These are phyloP conservation scores for Polyommatus iphigenia DNA, from an alignment of 2,888 invertebrate species.

Conservation along the genomic window DNA sequence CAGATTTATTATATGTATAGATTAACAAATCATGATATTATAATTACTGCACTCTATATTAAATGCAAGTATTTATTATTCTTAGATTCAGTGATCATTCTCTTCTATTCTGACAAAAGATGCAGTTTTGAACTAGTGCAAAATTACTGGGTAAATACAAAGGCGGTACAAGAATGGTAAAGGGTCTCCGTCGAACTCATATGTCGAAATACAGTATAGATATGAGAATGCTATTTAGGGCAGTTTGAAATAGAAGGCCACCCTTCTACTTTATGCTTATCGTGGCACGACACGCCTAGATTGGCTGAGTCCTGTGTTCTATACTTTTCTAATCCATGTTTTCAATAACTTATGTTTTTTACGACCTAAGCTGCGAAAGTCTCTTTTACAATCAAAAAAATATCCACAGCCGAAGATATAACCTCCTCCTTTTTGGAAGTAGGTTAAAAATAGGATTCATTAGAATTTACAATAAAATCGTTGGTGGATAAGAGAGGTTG, in stretches of 20 bases:
- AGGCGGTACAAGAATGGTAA: background rate
- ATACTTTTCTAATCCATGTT: background rate
- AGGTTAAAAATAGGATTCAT: background rate
- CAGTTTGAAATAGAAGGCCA: conserved; percentile 19
- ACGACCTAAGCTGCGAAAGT: background rate
- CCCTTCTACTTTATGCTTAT: conserved; percentile 19
- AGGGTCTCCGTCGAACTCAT: background rate
- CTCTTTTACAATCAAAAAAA: background rate
- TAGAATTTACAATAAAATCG: background rate
- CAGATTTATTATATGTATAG: too few species aligned
- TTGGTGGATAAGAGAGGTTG: too few species aligned
- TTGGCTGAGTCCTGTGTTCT: background rate
- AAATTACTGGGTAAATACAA: background rate
- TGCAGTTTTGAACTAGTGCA: background rate
- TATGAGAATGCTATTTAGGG: conserved; percentile 24
- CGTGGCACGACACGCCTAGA: conserved; percentile 11
- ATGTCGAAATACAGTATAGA: conserved; percentile 15
- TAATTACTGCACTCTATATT: too few species aligned
- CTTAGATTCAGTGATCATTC: too few species aligned
- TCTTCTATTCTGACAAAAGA: too few species aligned
- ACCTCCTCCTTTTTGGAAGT: too few species aligned
- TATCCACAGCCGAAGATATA: too few species aligned
- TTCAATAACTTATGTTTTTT: conserved; percentile 26
- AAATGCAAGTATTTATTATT: too few species aligned
- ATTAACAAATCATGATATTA: too few species aligned